Percentiles rank a stretch among this genome's conserved stretches.
Evolutionary conservation across 2,888 invertebrate genomes (phyloP).

Genomic region (Limnephilus rhombicus): DNA sequence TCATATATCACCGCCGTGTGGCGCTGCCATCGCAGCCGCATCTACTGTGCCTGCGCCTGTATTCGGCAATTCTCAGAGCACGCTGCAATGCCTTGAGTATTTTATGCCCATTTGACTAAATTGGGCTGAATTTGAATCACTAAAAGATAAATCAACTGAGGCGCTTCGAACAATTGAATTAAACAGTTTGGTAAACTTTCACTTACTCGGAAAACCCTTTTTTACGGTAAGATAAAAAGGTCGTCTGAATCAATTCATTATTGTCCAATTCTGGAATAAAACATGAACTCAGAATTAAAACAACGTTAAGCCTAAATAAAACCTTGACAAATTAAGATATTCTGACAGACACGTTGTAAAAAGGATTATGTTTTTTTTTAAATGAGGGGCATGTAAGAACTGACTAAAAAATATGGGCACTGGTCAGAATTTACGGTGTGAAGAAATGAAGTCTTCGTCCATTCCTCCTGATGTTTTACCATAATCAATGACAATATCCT

Average conservation of each 20-base stretch:
- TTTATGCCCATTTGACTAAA: neutral
- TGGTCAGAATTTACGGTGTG: neutral
- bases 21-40: neutral
- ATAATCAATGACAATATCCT: too few relatives aligned
- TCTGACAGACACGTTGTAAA: too few relatives aligned
- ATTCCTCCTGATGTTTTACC: neutral
- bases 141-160: neutral
- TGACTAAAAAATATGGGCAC: neutral
- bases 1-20: constrained; percentile 30
- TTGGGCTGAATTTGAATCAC: neutral
- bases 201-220: neutral
- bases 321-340: neutral
- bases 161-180: neutral
- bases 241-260: neutral
- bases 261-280: neutral
- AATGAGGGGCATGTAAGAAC: too few relatives aligned
- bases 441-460: neutral
- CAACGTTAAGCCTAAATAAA: neutral
- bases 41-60: constrained; percentile 6
- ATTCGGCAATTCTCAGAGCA: neutral
- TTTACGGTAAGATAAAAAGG: neutral
- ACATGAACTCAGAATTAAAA: neutral
- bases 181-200: neutral
- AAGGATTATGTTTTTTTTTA: too few relatives aligned
- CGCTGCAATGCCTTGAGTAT: neutral